phyloP scores from a whole-genome alignment of 2,888 invertebrate species.

The Dysmachus trigonus region DNA sequence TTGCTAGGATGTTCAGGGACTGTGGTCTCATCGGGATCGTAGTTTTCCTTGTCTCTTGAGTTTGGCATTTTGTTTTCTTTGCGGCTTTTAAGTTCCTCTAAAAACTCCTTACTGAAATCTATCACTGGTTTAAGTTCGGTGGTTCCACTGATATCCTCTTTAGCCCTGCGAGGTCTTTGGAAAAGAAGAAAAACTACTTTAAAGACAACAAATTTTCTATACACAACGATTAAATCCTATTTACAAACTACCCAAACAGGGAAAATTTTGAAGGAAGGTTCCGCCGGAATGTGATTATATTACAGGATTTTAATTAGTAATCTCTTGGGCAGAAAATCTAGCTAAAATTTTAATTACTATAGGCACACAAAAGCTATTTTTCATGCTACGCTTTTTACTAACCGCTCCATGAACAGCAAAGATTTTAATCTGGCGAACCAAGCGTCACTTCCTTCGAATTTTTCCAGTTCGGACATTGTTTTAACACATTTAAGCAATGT shows the following conservation, averaged over 20 bases:
- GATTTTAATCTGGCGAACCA: slow-evolving; percentile 59
- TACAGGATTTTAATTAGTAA: background rate
- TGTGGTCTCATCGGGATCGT: background rate
- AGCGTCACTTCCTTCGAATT: slow-evolving; percentile 59
- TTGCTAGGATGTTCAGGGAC: background rate
- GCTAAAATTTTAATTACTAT: background rate
- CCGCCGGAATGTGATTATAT: background rate
- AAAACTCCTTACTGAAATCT: background rate
- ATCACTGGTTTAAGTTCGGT: background rate
- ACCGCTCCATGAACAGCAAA: slow-evolving; percentile 59
- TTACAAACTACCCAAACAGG: background rate
- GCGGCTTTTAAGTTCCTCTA: background rate
- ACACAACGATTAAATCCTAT: background rate
- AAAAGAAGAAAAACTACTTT: background rate
- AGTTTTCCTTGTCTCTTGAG: background rate
- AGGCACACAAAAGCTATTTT: background rate
- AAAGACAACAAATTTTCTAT: background rate
- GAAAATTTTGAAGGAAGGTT: background rate
- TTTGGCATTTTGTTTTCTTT: background rate
- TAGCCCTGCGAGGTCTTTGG: background rate
- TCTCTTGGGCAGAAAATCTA: background rate
- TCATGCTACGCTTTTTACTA: slow-evolving; percentile 52
- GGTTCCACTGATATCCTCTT: background rate
- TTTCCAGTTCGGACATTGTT: slow-evolving; percentile 59
- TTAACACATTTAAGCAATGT: background rate